Conservation (phyloP, 2,888 invertebrate species). For the Chrysomela aeneicollis region DNA sequence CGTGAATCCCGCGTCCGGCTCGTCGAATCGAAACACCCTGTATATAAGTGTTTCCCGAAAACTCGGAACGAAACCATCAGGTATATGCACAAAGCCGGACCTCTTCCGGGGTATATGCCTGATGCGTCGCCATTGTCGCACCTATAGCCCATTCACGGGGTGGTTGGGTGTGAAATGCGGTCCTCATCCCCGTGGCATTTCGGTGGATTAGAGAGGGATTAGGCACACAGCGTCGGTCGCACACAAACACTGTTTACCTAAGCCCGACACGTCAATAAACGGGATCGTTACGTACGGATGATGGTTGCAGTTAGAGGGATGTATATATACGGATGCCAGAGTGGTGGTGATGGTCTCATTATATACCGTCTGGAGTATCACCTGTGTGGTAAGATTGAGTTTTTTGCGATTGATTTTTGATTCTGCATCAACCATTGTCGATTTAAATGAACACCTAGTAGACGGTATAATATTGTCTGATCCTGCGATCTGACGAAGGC, state of each 20-base stretch:
- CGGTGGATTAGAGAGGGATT: slow-evolving; percentile 50
- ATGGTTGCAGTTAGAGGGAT: not conserved
- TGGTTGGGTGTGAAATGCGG: slow-evolving; percentile 56
- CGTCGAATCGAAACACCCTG: too few species aligned
- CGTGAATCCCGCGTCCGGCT: too few species aligned
- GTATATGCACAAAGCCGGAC: not conserved
- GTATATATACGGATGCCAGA: too few species aligned
- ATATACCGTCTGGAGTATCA: not conserved
- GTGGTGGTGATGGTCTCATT: not conserved
- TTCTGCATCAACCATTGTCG: too few species aligned
- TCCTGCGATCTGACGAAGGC: too few species aligned
- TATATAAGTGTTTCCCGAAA: not conserved
- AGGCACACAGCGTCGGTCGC: slow-evolving; percentile 56
- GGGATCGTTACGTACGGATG: slow-evolving; percentile 34
- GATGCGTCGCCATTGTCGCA: not conserved
- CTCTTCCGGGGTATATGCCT: not conserved
- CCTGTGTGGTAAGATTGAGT: too few species aligned
- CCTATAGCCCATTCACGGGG: slow-evolving; percentile 42
- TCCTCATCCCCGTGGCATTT: slow-evolving; percentile 58
- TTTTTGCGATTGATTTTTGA: too few species aligned
- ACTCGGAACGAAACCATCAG: not conserved
- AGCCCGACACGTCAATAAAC: slow-evolving; percentile 54
- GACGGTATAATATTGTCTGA: too few species aligned
- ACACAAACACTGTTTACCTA: slow-evolving; percentile 58
- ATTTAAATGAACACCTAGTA: too few species aligned